A percentile compares a stretch with the other conserved stretches of the same genome.
Evolutionary conservation across 2,113 vertebrate species (phyloP).

Genomic region (Indicator indicator): DNA sequence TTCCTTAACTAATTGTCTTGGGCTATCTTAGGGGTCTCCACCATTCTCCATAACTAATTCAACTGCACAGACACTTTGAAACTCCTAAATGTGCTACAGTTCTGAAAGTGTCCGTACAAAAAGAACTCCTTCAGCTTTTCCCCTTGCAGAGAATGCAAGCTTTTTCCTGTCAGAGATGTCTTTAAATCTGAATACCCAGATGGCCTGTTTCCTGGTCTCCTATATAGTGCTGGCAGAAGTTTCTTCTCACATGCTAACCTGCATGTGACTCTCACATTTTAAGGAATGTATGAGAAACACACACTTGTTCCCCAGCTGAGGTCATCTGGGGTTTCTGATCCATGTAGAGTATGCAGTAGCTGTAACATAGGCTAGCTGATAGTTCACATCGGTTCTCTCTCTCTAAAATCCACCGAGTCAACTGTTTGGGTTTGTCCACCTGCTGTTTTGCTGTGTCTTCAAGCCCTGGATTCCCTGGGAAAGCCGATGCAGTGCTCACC

Average conservation of each 20-base stretch:
- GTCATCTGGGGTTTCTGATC: background rate
- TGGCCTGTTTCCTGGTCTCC: background rate
- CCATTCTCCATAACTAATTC: conserved; percentile 29
- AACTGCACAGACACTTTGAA: conserved; percentile 17
- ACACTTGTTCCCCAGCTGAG: background rate
- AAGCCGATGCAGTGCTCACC: fast-evolving
- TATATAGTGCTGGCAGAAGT: conserved; percentile 23
- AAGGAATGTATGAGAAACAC: background rate
- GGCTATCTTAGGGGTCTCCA: background rate
- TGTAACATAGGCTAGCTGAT: background rate
- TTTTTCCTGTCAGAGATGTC: background rate
- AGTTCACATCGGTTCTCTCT: background rate
- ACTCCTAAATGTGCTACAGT: conserved; percentile 30
- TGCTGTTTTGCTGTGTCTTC: background rate
- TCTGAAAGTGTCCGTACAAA: conserved; percentile 28
- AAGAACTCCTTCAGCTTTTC: conserved; percentile 2
- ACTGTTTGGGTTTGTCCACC: background rate
- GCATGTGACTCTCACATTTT: background rate
- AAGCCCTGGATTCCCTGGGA: background rate
- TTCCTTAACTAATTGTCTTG: conserved; percentile 22
- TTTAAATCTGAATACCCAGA: background rate
- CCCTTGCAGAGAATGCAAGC: background rate
- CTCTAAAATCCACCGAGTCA: background rate
- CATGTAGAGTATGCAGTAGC: background rate
- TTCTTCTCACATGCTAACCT: conserved; percentile 26